Conservation (phyloP, 37 sponge, comb jelly and placozoan species). For the Theonella swinhoei region DNA sequence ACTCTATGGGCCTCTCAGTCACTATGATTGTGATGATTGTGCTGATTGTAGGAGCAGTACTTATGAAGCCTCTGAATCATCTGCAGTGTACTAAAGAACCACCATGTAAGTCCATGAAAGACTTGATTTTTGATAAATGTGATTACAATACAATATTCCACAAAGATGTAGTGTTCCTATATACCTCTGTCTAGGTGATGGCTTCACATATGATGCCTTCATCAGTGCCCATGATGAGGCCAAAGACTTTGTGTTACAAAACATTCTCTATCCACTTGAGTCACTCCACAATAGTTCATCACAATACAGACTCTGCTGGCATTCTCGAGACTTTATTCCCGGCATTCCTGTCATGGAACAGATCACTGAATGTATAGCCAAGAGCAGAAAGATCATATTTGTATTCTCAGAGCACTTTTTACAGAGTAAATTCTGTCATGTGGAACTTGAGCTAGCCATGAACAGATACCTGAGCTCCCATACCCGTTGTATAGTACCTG, state of each 20-base stretch:
- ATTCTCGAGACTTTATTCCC: conserved; percentile 31
- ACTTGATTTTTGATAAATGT: background rate
- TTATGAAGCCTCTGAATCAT: background rate
- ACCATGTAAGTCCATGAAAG: background rate
- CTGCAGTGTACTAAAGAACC: background rate
- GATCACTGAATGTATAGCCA: conserved; percentile 28
- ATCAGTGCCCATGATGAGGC: conserved; percentile 35
- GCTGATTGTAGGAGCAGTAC: background rate
- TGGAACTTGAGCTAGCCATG: conserved; percentile 39
- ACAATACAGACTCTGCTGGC: conserved; percentile 47
- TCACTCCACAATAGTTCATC: background rate
- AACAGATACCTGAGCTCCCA: background rate
- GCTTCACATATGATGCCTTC: conserved; percentile 37
- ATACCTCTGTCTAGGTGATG: conserved; percentile 10
- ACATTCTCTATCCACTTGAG: conserved; percentile 28
- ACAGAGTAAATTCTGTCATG: conserved; percentile 30
- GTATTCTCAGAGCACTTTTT: conserved; percentile 37
- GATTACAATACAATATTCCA: background rate
- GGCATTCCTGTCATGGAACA: conserved; percentile 20
- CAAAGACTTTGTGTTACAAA: conserved; percentile 10
- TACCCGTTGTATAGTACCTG: conserved; percentile 44
- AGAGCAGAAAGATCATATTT: conserved; percentile 47
- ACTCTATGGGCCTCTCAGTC: no score
- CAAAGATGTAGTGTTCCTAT: background rate
- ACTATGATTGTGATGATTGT: no score